Base-by-base conservation (phyloP, 2,888 invertebrate species). In the Prosapia bicincta region DNA sequence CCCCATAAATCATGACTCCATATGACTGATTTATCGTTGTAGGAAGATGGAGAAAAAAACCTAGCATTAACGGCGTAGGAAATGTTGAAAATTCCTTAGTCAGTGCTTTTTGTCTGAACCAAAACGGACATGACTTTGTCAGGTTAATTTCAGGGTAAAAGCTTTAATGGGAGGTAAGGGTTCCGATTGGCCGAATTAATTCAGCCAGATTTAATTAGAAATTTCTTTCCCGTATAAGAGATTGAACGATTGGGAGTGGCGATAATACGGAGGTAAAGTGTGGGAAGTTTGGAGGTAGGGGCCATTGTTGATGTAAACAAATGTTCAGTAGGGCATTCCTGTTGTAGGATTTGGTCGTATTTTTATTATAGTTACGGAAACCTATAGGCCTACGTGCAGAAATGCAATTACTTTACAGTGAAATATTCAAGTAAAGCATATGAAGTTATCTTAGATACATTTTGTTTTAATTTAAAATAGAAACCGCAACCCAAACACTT, bases 1-100 rank as follows among this genome's bases (percentile, higher is more conserved):
- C 54, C 68, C n/a, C 72, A 76, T 76, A 76, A 76, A 76, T 76
- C 72, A 72, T 68, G n/a, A 23, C 54, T 25, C 26, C 72, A 69
- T 76, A 76, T 72, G 69, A 69, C 72, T 76, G 76, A 72, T 76
- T 76, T 76, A 76, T 76, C 25, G 67, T 38, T 26, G 30, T 72
- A 69, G 72, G 76, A 76, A 69, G 71, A 71, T 32, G 69, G 54
- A 76, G 72, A 76, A 72, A 72, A 71, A 76, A 76, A 72, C 76
- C 76, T 72, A 71, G 76, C 71, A 76, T 76, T 76, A 76, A 69
- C 71, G 24, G 72, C 68, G 76, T 68, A 68, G 72, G 30, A 72
- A 72, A 72, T 67, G 72, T 72, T 67, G 54, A 67, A 72, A 71
- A 71, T 71, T 71, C 54, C 71, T 25, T 38, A 25, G 67, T 67